Base-by-base conservation (phyloP, 2,888 invertebrate genomes). In the Lochmaea crataegi region DNA sequence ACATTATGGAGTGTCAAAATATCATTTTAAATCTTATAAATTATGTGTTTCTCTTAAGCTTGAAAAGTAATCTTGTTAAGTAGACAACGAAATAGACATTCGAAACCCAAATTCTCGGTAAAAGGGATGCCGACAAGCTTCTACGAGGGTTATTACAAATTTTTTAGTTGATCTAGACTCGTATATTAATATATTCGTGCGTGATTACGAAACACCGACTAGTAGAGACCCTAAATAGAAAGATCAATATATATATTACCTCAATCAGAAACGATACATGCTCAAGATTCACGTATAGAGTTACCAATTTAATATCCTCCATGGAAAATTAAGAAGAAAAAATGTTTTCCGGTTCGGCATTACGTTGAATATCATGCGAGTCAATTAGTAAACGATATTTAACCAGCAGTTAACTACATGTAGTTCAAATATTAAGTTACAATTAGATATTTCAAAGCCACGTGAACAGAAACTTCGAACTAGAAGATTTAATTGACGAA, bases 401-500 rank as follows among this genome's bases (percentile, higher is more conserved):
- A 81, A 81, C 80, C 79, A 78, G 78, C 74, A 80, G 75, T 81
- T 79, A 81, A 81, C 81, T 79, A 79, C 75, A 78, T 77, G 78
- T 79, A 78, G 78, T 77, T 18, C 18, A 76, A 77, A 78, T 81
- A 81, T 81, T 79, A 74, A 67, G 72, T 81, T 81, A 77, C 81
- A 77, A 80, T 80, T 77, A 78, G 72, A 73, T 72, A 18, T 11
- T 16, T 10, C 10, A 53, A 18, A 18, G 18, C 7, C 18, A 53
- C 53, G 16, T 53, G 18, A n/a, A 14, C 48, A 48, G 48, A 16
- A 48, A 48, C 5, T 7, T 48, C 11, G n/a, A 1, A 12, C 45
- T 48, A 48, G 14, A 48, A 48, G n/a, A 48, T 48, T 38, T 38
- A 38, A 38, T 38, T 38, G 32, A 38, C 32, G 32, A 38, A 38